Evolutionary conservation across 2,888 invertebrate species (phyloP).

Genomic region (Lacanobia oleracea): DNA sequence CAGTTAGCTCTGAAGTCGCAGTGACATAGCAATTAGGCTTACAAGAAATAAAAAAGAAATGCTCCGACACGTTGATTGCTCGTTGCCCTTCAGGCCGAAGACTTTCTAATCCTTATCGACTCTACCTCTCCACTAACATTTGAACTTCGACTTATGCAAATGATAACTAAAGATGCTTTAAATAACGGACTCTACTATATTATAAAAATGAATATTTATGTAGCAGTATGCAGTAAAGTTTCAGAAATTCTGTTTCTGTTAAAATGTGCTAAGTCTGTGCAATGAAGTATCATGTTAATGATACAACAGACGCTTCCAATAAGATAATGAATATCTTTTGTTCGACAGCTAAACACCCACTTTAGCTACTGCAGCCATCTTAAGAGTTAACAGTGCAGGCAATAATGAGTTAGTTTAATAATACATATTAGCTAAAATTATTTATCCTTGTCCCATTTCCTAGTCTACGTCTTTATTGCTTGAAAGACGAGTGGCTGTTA

Average conservation of each 20-base stretch:
- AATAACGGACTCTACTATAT: constrained; percentile 31
- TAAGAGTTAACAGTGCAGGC: constrained; percentile 46
- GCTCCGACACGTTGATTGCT: constrained; percentile 1
- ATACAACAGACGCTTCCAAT: constrained; percentile 68
- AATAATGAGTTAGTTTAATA: constrained; percentile 79
- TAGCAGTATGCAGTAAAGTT: constrained; percentile 19
- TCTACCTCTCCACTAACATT: constrained; percentile 16
- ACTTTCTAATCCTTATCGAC: constrained; percentile 45
- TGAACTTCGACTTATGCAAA: constrained; percentile 46
- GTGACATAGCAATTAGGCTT: constrained; percentile 12
- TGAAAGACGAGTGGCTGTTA: constrained; percentile 10
- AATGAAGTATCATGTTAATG: constrained; percentile 72
- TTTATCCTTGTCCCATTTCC: constrained; percentile 75
- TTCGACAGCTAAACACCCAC: constrained; percentile 69
- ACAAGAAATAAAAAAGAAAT: constrained; percentile 23
- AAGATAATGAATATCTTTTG: constrained; percentile 81
- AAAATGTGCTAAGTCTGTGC: constrained; percentile 34
- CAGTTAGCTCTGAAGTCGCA: neutral
- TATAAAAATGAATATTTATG: constrained; percentile 38
- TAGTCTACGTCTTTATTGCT: constrained; percentile 37
- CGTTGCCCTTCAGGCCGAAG: constrained; percentile 9
- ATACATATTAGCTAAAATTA: constrained; percentile 73
- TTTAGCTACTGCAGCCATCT: constrained; percentile 33
- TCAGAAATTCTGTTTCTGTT: constrained; percentile 25
- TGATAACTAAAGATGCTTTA: constrained; percentile 23